Evolutionary conservation across 2,797 vertebrate species (phyloP), one percentile per base, ranked within the genome.

Genomic region (Gallinago nigripennis): DNA sequence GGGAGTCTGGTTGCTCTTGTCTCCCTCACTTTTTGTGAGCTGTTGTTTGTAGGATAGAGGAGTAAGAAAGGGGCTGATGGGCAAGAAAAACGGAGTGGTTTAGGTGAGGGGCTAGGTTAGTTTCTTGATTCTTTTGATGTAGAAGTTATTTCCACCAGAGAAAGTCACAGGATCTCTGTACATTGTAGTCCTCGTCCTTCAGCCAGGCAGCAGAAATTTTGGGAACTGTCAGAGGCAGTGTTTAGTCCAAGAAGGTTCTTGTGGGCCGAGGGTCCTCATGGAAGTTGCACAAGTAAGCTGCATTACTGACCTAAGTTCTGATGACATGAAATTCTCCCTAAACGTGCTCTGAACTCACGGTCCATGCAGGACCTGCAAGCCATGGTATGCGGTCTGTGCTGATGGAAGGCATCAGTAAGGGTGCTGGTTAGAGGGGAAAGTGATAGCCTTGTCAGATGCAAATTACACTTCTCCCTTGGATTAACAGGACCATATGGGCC

Each of bases 381-480:
- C 33, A 15, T 13, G 51, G 16, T 12, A 30, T 20, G 33, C 31
- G 15, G 57, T 41, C 57, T 1, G 2, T 9, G 16, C 27, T 50
- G 56, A 33, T 28, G 31, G 37, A 75, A 75, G 16, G 24, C 43
- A 45, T 31, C 23, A 31, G 17, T 18, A 50, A 77, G 8, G 30
- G 20, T 63, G 24, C 12, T 58, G 51, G 28, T 66, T 9, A 58
- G 60, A 69, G 37, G 24, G 12, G 82, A 80, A 77, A 58, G 11
- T 33, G 39, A 16, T 39, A 41, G 2, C 0, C 0, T 16, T 23
- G 3, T 31, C 48, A 61, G 33, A 58, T 28, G 48, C 11, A 78
- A 76, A 46, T 70, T 86, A 88, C 18, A 46, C 8, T 81, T 83
- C 33, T 82, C 21, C 31, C 31, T 80, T 70, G 60, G 16, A 43